Conservation (phyloP, 2,113 vertebrate genomes). For the Noctilio leporinus region DNA sequence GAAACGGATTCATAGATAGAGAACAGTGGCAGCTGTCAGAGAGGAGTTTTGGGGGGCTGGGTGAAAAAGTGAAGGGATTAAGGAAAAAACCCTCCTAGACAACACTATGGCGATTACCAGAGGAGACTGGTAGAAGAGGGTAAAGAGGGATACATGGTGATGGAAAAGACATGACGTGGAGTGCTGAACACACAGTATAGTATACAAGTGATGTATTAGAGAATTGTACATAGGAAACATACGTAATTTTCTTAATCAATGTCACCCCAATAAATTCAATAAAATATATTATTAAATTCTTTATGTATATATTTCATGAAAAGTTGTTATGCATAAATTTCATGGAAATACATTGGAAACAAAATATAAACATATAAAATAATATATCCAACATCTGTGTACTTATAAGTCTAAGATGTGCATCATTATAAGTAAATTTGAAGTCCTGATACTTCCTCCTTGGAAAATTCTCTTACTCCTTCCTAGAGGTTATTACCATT, state of each 20-base stretch:
- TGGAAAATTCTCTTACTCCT: not conserved
- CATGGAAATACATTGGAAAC: not conserved
- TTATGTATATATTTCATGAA: too few relatives aligned
- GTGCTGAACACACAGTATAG: not conserved
- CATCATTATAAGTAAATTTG: not conserved
- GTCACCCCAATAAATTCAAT: not conserved
- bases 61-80: too few relatives aligned
- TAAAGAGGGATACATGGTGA: not conserved
- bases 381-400: not conserved
- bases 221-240: too few relatives aligned
- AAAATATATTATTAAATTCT: not conserved
- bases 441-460: not conserved
- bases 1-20: not conserved
- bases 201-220: too few relatives aligned
- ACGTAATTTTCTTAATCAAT: not conserved
- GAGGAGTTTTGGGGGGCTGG: not conserved
- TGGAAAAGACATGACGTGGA: not conserved
- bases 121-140: not conserved
- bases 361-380: not conserved
- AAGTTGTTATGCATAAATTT: too few relatives aligned
- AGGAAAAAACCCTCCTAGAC: too few relatives aligned
- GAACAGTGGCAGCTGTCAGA: not conserved
- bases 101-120: not conserved
- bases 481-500: not conserved
- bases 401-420: not conserved